These are phyloP conservation scores for Calcarius lapponicus DNA, from an alignment of 2,797 vertebrate species.

Conservation along the genomic window DNA sequence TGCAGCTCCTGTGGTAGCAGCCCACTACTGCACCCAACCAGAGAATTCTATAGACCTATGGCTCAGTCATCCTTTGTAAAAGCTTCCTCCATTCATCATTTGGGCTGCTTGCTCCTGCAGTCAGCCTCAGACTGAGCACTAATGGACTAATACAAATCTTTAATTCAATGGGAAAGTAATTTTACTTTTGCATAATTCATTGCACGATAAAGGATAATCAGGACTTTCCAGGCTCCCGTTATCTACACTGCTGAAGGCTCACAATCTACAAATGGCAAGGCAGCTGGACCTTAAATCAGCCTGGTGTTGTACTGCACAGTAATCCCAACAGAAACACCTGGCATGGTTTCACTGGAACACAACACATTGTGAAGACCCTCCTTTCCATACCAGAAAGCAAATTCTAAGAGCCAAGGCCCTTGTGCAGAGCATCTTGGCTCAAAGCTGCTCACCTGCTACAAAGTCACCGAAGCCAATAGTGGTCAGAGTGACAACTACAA, in stretches of 20 bases:
- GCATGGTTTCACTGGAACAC: background rate
- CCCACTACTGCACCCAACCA: background rate
- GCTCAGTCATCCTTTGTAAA: background rate
- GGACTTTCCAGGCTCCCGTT: background rate
- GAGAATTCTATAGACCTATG: background rate
- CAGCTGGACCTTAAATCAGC: background rate
- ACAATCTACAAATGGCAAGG: background rate
- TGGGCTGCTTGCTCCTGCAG: background rate
- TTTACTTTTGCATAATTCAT: constrained; percentile 36
- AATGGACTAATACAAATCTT: background rate
- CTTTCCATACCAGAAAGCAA: background rate
- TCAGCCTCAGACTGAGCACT: background rate
- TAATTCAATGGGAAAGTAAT: constrained; percentile 11
- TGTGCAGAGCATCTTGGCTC: background rate
- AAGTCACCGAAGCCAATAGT: constrained; percentile 98
- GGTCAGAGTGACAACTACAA: constrained; percentile 96
- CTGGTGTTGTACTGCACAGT: background rate
- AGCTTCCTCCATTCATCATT: background rate
- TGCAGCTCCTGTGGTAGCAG: background rate
- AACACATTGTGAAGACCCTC: background rate
- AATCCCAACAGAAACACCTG: background rate
- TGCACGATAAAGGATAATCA: background rate
- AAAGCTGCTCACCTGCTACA: constrained; percentile 87
- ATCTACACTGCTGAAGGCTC: background rate
- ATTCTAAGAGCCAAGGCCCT: background rate